Conservation (phyloP, 2,797 vertebrate genomes). For the Poecilia picta region DNA sequence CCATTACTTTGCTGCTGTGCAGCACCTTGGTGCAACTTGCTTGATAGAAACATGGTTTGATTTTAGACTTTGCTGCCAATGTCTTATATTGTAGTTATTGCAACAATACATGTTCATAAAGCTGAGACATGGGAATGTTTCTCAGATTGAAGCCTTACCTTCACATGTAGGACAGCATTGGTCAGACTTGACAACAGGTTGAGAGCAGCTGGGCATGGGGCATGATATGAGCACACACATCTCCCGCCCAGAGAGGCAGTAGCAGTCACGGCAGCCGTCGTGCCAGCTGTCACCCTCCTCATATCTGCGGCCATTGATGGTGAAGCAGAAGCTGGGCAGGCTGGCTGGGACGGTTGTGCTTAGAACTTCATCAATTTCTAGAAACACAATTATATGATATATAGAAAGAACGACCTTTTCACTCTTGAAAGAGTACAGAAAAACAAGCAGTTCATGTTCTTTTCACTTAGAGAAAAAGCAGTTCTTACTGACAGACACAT, state of each 20-base stretch:
- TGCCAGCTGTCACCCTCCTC: conserved; percentile 84
- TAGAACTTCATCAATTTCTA: conserved; percentile 63
- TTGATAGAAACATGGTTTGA: not conserved
- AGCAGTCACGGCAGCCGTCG: conserved; percentile 85
- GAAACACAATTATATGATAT: conserved; percentile 30
- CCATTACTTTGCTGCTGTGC: no score
- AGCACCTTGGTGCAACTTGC: not conserved
- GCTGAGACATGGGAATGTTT: not conserved
- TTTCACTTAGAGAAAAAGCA: not conserved
- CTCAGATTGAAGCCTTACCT: conserved; percentile 63
- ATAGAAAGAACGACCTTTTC: not conserved
- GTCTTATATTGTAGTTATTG: not conserved
- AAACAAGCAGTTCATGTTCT: not conserved
- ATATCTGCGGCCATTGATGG: conserved; percentile 75
- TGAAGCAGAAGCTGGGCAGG: conserved; percentile 73
- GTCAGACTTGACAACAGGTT: conserved; percentile 77
- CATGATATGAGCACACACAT: conserved; percentile 88
- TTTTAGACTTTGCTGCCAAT: not conserved
- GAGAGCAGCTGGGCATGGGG: conserved; percentile 78
- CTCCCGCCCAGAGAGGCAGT: conserved; percentile 82
- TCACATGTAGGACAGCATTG: conserved; percentile 86
- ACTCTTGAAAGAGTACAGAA: not conserved
- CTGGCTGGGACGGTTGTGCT: conserved; percentile 60
- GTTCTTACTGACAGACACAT: conserved; percentile 8
- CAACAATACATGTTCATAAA: not conserved